Percentiles rank a stretch among this genome's conserved stretches.
These are phyloP conservation scores for Meles meles DNA, from an alignment of 2,113 vertebrate genomes.

Conservation along the genomic window DNA sequence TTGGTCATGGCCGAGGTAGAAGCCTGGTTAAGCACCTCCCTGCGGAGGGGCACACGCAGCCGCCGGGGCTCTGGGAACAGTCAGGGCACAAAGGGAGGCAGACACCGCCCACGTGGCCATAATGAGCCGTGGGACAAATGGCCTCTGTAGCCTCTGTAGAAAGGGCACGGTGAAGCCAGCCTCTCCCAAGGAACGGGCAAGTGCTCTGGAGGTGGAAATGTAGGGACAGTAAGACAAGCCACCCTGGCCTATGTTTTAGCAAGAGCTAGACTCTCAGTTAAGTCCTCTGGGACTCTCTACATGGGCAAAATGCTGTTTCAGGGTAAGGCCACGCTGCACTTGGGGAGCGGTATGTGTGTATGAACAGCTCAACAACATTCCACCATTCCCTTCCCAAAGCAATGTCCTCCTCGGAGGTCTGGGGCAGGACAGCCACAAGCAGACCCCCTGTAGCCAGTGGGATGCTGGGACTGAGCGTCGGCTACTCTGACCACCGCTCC, in stretches of 20 bases:
- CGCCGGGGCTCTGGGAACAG: not conserved
- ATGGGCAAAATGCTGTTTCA: not conserved
- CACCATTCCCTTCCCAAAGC: not conserved
- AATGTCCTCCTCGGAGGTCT: not conserved
- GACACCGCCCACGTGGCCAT: rapidly evolving
- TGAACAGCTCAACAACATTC: not conserved
- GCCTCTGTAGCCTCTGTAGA: not conserved
- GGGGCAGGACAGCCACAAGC: not conserved
- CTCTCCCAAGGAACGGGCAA: not conserved
- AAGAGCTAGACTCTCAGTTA: not conserved
- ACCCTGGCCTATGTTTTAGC: not conserved
- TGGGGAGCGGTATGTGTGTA: not conserved
- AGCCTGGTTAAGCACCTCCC: not conserved
- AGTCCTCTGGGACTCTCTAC: not conserved
- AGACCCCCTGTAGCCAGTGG: not conserved
- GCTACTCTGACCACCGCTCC: not conserved
- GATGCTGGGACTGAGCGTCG: rapidly evolving
- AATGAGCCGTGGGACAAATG: rapidly evolving
- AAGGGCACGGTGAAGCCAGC: not conserved
- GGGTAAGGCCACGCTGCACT: not conserved
- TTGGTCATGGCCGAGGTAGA: not conserved
- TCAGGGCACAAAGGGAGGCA: not conserved
- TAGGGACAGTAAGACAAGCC: not conserved
- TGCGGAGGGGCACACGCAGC: not conserved
- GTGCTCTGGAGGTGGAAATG: not conserved